Evolutionary conservation across 1,140 invertebrate genomes (phyloP), one percentile per base, ranked within the genome.

Genomic region (Choristoneura fumiferana): DNA sequence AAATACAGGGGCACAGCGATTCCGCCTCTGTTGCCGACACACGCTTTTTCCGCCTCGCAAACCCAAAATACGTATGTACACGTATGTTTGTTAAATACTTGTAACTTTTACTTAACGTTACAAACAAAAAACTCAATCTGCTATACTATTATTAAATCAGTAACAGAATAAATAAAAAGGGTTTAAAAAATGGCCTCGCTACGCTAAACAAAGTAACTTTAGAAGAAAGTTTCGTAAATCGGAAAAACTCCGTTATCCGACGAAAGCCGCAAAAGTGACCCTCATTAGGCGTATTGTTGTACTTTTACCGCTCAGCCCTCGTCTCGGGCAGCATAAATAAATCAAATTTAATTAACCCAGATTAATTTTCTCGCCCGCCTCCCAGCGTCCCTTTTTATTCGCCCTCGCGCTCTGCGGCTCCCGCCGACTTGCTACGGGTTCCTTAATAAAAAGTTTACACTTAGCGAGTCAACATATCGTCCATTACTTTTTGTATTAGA

Each of bases 1-100:
- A 90, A 90, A 90, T 89, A 90, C 74, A 71, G 76, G 78, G 78
- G 78, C 71, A 69, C 72, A 71, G 69, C 70, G 59, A 54, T 65
- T 60, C 57, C 61, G 65, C 38, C 62, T 58, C 56, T 67, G 58
- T 56, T 57, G 63, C 66, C 54, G 63, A 65, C 67, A 65, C 57
- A 63, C 57, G 63, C 66, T 69, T 57, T n/a, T 63, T 67, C 62
- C 9, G 38, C 13, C 52, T 37, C 60, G 58, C 64, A 56, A 57
- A 63, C 67, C 10, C 13, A 49, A 62, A 68, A 69, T 22, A 9
- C 18, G 17, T 12, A 33, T 18, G 12, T 12, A 33, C 29, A 22
- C 12, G 17, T 8, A 22, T 49, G 17, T 22, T 49, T 22, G 18
- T 49, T 22, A n/a, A 45, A n/a, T 49, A 10, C 18, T 45, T n/a